Evolutionary conservation across 2,797 vertebrate genomes (phyloP), one percentile per base, ranked within the genome.

Genomic region (Xyrichtys novacula): DNA sequence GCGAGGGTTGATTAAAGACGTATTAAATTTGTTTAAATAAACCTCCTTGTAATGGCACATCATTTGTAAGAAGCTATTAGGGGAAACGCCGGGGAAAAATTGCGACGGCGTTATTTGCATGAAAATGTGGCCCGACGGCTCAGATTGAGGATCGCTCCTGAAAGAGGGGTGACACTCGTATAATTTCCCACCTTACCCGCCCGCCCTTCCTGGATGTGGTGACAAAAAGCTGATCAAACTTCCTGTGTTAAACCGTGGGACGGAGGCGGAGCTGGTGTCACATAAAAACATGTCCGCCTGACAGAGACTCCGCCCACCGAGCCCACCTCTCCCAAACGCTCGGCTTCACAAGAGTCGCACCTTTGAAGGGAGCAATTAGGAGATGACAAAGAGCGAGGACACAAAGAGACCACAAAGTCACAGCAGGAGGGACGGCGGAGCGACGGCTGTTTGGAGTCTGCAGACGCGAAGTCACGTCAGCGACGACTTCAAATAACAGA

Each of bases 11-110:
- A 99, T 99, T 99, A 99, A 99, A 98, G 97, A 97, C 96, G 95
- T 98, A 98, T 99, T 98, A 98, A 97, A 98, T 98, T 97, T 98
- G 98, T 98, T 99, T 98, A 98, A 99, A 98, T 99, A 99, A 99
- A 98, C 96, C 97, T 97, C 94, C 95, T 96, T 97, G 97, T 98
- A 98, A 99, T 98, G 96, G 96, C 95, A 97, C 96, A 96, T 98
- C 96, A 99, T 99, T 99, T 98, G 97, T 98, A 97, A 98, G 96
- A 97, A 97, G 97, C 97, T 98, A 98, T 99, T 98, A 99, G 95
- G 92, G 14, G 94, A 58, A 94, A 94, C 92, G 96, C 94, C 49
- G 42, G 71, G 69, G 94, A 94, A 95, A 83, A 88, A 95, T 93
- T 95, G 94, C 93, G 89, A 90, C 87, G 90, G 86, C 84, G 86